These are phyloP conservation scores for Oryzias celebensis DNA, from an alignment of 2,113 vertebrate species.

Conservation along the genomic window DNA sequence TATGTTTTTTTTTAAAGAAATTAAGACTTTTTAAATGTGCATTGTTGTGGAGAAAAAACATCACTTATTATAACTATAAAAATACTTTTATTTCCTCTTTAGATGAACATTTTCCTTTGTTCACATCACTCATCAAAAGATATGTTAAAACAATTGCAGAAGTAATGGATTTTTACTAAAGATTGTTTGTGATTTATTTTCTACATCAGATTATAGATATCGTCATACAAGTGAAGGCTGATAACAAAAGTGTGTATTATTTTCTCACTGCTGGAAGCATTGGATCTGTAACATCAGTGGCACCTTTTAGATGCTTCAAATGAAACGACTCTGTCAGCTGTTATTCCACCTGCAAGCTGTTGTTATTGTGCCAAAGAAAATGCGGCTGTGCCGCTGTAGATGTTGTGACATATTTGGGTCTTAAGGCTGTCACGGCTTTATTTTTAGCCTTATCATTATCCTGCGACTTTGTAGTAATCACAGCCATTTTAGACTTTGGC, in stretches of 20 bases:
- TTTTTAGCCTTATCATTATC: constrained; percentile 53
- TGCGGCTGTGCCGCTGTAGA: constrained; percentile 22
- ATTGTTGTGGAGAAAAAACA: too few relatives aligned
- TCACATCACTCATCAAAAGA: too few relatives aligned
- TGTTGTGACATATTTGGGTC: constrained; percentile 63
- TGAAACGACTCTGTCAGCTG: constrained; percentile 14
- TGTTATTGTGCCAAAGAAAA: constrained; percentile 32
- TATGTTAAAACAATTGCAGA: not conserved
- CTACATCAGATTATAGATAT: too few relatives aligned
- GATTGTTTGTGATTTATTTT: too few relatives aligned
- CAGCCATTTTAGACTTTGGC: constrained; percentile 55
- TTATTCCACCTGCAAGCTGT: constrained; percentile 21
- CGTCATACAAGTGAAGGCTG: not conserved
- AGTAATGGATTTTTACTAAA: not conserved
- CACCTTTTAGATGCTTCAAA: constrained; percentile 9
- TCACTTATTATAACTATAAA: too few relatives aligned
- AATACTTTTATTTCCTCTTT: too few relatives aligned
- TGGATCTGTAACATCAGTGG: not conserved
- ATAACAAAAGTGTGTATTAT: not conserved
- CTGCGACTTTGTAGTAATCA: constrained; percentile 40
- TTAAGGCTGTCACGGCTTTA: constrained; percentile 47
- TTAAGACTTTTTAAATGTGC: not conserved
- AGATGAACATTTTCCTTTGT: too few relatives aligned
- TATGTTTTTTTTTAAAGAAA: not conserved
- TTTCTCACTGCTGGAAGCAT: not conserved